Conservation (phyloP, 1,140 invertebrate species). For the Elymnias hypermnestra region DNA sequence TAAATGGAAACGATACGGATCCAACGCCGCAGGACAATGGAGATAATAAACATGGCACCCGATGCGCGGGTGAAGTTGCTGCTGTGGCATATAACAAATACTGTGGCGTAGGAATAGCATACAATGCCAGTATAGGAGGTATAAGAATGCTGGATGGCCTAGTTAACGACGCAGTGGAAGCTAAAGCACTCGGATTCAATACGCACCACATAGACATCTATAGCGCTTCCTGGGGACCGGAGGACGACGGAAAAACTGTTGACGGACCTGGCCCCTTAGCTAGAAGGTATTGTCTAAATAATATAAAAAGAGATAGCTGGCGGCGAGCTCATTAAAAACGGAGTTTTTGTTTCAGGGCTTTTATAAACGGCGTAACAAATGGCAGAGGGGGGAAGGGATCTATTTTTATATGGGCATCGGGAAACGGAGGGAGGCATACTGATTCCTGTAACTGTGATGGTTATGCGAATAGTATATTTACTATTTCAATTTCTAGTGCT, state of each 20-base stretch:
- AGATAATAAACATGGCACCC: constrained; percentile 94
- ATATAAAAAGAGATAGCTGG: background rate
- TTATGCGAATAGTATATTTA: constrained; percentile 99
- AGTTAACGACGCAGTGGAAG: constrained; percentile 97
- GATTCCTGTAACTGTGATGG: constrained; percentile 99
- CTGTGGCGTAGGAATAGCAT: constrained; percentile 95
- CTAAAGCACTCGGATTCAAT: constrained; percentile 92
- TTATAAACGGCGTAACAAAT: constrained; percentile 96
- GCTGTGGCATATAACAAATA: constrained; percentile 94
- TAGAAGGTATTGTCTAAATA: constrained; percentile 74
- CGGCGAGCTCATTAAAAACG: background rate
- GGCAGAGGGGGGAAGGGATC: constrained; percentile 97
- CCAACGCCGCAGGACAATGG: constrained; percentile 97
- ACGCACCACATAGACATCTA: constrained; percentile 97
- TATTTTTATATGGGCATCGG: constrained; percentile 99
- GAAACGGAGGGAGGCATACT: constrained; percentile 96
- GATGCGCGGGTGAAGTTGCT: constrained; percentile 95
- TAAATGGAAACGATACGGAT: constrained; percentile 97
- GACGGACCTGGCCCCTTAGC: constrained; percentile 98
- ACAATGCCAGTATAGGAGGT: constrained; percentile 94
- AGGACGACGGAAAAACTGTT: constrained; percentile 98
- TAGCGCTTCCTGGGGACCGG: constrained; percentile 97
- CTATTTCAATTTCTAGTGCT: constrained; percentile 96
- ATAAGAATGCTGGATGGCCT: constrained; percentile 95
- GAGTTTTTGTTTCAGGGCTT: constrained; percentile 79